Percentiles rank a stretch among this genome's conserved stretches.
Conservation (phyloP, 1,140 invertebrate genomes). For the Watersipora subatra region DNA sequence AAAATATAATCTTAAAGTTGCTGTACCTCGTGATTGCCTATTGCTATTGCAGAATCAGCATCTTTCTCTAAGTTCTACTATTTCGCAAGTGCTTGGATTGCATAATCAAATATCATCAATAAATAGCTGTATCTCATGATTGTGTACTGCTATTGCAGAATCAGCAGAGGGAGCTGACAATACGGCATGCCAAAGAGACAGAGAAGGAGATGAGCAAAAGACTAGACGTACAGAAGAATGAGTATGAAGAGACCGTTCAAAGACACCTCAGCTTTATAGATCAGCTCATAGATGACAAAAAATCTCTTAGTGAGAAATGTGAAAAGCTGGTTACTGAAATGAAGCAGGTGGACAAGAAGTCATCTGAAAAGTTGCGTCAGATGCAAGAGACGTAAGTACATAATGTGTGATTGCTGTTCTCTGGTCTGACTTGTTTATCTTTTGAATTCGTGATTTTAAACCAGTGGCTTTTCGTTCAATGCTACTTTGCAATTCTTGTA, state of each 20-base stretch:
- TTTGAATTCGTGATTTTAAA: too few species aligned
- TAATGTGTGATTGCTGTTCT: neutral
- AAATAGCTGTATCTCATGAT: too few species aligned
- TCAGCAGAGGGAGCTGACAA: constrained; percentile 38
- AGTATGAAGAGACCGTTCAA: constrained; percentile 40
- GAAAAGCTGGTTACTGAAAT: constrained; percentile 36
- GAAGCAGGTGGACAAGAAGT: constrained; percentile 37
- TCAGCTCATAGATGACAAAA: constrained; percentile 42
- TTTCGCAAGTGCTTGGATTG: too few species aligned
- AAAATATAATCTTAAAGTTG: too few species aligned
- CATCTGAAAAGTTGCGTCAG: constrained; percentile 31
- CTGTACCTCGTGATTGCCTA: too few species aligned
- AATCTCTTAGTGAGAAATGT: constrained; percentile 36
- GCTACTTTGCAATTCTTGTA: constrained; percentile 12
- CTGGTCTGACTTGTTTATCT: neutral
- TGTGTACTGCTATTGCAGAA: constrained; percentile 19
- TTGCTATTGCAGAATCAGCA: too few species aligned
- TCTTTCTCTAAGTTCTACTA: too few species aligned
- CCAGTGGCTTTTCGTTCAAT: neutral
- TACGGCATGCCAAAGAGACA: constrained; percentile 37
- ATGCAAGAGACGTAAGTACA: constrained; percentile 28
- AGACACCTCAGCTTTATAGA: constrained; percentile 41
- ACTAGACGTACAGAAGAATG: constrained; percentile 35
- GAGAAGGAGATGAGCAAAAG: constrained; percentile 38
- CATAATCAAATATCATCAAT: too few species aligned